Percentiles rank a stretch among this genome's conserved stretches.
phyloP scores from a whole-genome alignment of 2,888 invertebrate genomes.

The Adelphocoris suturalis region DNA sequence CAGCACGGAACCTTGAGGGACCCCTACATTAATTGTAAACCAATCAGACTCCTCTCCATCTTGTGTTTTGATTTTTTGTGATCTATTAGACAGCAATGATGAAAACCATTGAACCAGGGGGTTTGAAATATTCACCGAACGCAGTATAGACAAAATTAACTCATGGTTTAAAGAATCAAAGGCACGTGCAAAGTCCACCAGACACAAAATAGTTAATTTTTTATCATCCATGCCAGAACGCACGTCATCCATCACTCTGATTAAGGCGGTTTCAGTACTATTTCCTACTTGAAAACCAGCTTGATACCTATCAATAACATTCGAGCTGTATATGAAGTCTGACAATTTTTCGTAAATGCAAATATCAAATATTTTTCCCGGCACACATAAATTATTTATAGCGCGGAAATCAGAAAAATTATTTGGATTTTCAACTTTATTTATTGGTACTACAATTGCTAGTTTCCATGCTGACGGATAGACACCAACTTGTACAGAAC shows the following conservation, averaged over 20 bases:
- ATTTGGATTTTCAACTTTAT: neutral
- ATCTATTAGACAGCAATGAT: neutral
- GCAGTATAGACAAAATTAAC: neutral
- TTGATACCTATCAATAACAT: neutral
- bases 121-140: neutral
- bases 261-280: neutral
- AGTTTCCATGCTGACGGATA: neutral
- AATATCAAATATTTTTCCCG: neutral
- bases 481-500: neutral
- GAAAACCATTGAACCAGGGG: neutral
- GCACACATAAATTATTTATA: neutral
- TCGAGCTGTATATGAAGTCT: neutral
- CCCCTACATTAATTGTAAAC: neutral
- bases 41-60: neutral
- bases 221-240: neutral
- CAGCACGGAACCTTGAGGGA: neutral
- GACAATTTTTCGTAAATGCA: neutral
- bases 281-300: neutral
- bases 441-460: neutral
- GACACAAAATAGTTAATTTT: neutral
- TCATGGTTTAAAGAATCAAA: neutral
- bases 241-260: neutral
- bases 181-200: neutral
- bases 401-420: neutral
- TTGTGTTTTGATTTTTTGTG: neutral